Conservation (phyloP, 2,113 vertebrate species). For the Gadus chalcogrammus region DNA sequence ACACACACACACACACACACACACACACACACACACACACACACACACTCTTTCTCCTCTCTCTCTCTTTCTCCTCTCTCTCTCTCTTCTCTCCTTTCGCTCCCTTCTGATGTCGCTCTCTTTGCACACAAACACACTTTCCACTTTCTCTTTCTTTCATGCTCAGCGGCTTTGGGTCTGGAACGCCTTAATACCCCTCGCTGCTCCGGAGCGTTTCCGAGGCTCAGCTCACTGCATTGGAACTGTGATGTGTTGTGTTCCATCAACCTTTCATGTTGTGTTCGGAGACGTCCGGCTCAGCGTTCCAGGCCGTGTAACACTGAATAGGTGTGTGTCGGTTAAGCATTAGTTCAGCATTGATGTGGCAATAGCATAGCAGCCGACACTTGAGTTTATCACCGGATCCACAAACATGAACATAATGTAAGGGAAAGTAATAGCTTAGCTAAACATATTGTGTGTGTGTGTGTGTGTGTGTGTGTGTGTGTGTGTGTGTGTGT, state of each 20-base stretch:
- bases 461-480: too few species aligned
- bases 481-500: too few species aligned
- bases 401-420: too few species aligned
- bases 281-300: background rate
- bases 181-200: background rate
- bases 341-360: background rate
- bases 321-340: background rate
- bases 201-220: background rate
- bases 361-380: too few species aligned
- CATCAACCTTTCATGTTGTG: background rate
- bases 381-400: too few species aligned
- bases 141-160: background rate
- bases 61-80: background rate
- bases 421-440: too few species aligned
- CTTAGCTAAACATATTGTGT: too few species aligned
- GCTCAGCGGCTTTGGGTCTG: background rate
- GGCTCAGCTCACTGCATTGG: background rate
- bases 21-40: too few species aligned
- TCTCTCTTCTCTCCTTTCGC: too few species aligned
- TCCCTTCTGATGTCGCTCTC: background rate
- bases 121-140: background rate
- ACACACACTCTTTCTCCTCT: too few species aligned
- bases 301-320: background rate
- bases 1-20: too few species aligned
- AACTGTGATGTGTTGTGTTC: background rate